Evolutionary conservation across 2,888 invertebrate species (phyloP).

Genomic region (Thymelicus sylvestris): DNA sequence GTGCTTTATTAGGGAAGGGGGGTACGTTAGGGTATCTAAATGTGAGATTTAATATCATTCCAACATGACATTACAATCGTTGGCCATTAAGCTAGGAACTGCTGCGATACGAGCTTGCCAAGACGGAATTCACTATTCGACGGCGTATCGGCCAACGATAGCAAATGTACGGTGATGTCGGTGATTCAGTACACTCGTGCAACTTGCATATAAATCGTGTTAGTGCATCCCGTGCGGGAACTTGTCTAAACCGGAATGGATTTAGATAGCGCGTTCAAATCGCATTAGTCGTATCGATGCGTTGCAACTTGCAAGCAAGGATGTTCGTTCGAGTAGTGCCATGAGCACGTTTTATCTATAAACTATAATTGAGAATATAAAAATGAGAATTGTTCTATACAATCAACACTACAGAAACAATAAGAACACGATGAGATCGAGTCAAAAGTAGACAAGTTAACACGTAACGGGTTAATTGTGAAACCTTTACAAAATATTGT

Average conservation of each 20-base stretch:
- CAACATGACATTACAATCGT: background rate
- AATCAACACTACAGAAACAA: too few relatives aligned
- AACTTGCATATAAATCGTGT: constrained; percentile 33
- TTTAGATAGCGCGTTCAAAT: constrained; percentile 63
- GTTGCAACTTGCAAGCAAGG: constrained; percentile 30
- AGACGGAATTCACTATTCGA: constrained; percentile 4
- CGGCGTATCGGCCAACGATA: constrained; percentile 10
- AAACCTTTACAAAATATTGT: background rate
- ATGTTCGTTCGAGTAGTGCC: background rate
- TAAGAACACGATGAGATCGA: too few relatives aligned
- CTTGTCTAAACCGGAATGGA: constrained; percentile 62
- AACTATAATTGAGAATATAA: too few relatives aligned
- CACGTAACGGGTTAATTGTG: too few relatives aligned
- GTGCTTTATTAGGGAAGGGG: too few relatives aligned
- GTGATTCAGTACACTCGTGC: constrained; percentile 33
- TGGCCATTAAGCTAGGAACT: constrained; percentile 12
- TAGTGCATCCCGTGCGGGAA: constrained; percentile 40
- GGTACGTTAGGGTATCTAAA: background rate
- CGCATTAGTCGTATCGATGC: constrained; percentile 63
- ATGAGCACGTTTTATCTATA: background rate
- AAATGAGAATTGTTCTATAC: too few relatives aligned
- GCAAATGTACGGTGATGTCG: constrained; percentile 13
- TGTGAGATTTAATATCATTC: background rate
- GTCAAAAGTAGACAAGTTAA: too few relatives aligned
- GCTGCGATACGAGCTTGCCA: constrained; percentile 11